These are phyloP conservation scores for Drosophila lutescens DNA, from an alignment of 2,888 invertebrate genomes.

Conservation along the genomic window DNA sequence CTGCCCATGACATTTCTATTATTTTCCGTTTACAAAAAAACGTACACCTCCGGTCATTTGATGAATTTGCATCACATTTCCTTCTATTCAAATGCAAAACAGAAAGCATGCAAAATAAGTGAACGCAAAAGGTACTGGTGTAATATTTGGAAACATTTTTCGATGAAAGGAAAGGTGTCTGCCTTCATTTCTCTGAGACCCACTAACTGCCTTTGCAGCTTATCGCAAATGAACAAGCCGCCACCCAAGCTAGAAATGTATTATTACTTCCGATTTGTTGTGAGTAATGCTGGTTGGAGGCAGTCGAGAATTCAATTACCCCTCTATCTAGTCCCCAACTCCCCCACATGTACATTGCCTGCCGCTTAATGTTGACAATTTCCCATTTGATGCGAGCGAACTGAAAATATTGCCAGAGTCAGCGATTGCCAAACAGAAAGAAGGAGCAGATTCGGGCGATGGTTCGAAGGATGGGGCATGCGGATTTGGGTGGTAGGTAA, in stretches of 20 bases:
- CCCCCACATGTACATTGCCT: conserved; percentile 35
- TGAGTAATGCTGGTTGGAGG: conserved; percentile 72
- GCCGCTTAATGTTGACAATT: conserved; percentile 79
- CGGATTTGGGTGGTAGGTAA: conserved; percentile 48
- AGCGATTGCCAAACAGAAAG: conserved; percentile 42
- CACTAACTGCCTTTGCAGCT: conserved; percentile 35
- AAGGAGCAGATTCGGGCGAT: conserved; percentile 10
- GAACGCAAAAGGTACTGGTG: conserved; percentile 21
- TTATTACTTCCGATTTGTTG: conserved; percentile 78
- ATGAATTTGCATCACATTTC: conserved; percentile 45
- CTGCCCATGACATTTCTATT: conserved; percentile 64
- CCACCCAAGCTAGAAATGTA: conserved; percentile 35
- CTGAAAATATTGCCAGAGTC: conserved; percentile 69
- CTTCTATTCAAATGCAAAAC: conserved; percentile 30
- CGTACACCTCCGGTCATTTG: conserved; percentile 29
- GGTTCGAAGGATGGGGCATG: conserved; percentile 8
- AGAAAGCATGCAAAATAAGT: conserved; percentile 23
- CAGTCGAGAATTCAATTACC: conserved; percentile 77
- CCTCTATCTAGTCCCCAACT: conserved; percentile 15
- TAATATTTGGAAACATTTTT: conserved; percentile 34
- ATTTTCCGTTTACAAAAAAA: conserved; percentile 33
- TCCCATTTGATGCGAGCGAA: conserved; percentile 68
- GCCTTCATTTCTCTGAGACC: conserved; percentile 16
- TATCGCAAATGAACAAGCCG: conserved; percentile 55
- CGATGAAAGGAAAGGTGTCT: neutral